Conservation (phyloP, 2,113 vertebrate genomes). For the Panurus biarmicus region DNA sequence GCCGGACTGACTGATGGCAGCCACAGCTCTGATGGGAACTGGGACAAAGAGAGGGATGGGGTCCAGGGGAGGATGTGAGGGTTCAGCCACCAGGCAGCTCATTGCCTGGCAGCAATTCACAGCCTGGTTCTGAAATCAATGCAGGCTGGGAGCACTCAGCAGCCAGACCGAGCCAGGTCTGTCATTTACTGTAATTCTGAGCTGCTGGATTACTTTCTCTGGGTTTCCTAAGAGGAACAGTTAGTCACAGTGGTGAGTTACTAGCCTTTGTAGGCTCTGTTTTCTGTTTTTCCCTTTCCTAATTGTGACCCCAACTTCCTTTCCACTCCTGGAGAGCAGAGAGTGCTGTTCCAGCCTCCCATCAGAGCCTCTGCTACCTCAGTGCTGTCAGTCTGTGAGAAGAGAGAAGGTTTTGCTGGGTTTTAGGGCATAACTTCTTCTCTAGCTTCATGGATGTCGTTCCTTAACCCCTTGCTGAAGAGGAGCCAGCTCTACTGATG, state of each 20-base stretch:
- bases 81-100: background rate
- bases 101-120: slow-evolving; percentile 18
- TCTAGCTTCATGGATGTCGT: background rate
- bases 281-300: background rate
- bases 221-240: background rate
- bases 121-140: slow-evolving; percentile 26
- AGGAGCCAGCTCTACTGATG: background rate
- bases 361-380: background rate
- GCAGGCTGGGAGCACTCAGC: slow-evolving; percentile 17
- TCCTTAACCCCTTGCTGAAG: background rate
- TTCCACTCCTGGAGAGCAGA: background rate
- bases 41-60: background rate
- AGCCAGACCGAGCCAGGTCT: background rate
- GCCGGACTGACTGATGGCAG: background rate
- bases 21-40: background rate
- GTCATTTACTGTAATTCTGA: slow-evolving; percentile 48
- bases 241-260: background rate
- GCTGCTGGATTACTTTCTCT: background rate
- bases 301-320: background rate
- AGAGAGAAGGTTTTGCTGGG: background rate
- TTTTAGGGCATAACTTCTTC: background rate
- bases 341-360: background rate
- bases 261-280: background rate
- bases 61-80: background rate
- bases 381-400: background rate